Base-by-base conservation (phyloP, 2,113 vertebrate genomes). In the Neoarius graeffei region DNA sequence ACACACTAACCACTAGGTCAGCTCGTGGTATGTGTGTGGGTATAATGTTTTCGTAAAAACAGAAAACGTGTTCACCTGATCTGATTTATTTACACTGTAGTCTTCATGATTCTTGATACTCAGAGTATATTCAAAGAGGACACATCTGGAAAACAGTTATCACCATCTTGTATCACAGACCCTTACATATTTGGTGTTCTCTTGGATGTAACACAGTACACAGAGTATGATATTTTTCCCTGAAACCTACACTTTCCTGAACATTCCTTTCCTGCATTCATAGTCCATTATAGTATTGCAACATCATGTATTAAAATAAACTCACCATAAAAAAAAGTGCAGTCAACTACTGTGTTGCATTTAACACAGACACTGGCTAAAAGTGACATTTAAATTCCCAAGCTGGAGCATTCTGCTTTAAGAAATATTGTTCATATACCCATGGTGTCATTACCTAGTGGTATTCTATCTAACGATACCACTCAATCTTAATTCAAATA, bases 61-160 rank as follows among this genome's bases (percentile, higher is more conserved):
- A 64, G 54, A 35, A 82, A 48, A 67, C 7, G 17, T 50, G 3
- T 71, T 85, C 52, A 56, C 9, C 42, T 20, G 83, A 52, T 85
- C 17, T 77, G 71, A 76, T 76, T 76, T 85, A 85, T 76, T 76
- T 85, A 19, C 11, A n/a, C 7, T 77, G 14, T 48, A 76, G 56
- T 25, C 30, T 81, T 60, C 79, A 13, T 60, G 25, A 27, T 81
- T 42, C 9, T 19, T 35, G 4, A 35, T 81, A 23, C 10, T 0
- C 20, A 59, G 10, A 59, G 10, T 81, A 59, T 81, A 23, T 81
- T 30, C 9, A 35, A 60, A 81, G 9, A 81, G 9, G 50, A n/a
- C 9, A 17, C 59, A 79, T 62, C n/a, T 77, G 73, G 25, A 85
- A 62, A 8, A 52, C 35, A 76, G 30, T 83, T 48, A 27, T n/a